Evolutionary conservation across 1,140 invertebrate genomes (phyloP).

Genomic region (Ridgeia piscesae): DNA sequence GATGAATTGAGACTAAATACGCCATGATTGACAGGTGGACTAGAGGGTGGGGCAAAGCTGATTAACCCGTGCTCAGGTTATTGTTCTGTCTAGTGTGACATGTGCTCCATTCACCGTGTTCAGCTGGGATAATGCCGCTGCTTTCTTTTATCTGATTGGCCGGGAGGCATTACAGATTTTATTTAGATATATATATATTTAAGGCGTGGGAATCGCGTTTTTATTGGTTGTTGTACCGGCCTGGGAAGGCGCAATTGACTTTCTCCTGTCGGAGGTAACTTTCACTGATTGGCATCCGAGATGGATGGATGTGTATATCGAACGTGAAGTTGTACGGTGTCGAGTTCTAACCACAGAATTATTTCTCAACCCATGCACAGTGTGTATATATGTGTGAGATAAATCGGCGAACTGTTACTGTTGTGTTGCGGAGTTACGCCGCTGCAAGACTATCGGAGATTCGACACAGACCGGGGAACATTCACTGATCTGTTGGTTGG

Average conservation of each 20-base stretch:
- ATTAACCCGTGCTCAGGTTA: neutral
- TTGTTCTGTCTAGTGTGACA: neutral
- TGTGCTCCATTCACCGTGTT: neutral
- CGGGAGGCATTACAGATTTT: neutral
- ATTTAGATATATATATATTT: neutral
- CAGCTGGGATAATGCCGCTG: neutral
- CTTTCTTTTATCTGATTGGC: constrained; percentile 5
- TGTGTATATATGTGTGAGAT: neutral
- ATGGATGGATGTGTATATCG: neutral
- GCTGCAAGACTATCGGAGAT: neutral
- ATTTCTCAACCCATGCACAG: no score
- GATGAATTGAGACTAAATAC: neutral
- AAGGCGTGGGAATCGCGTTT: neutral
- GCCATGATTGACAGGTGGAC: neutral
- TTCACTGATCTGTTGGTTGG: neutral
- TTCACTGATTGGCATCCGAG: neutral
- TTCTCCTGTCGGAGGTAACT: neutral
- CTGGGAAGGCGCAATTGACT: neutral
- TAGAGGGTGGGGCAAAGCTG: neutral
- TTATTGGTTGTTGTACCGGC: neutral
- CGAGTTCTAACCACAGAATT: neutral
- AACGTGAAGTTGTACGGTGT: neutral
- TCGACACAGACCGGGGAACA: neutral
- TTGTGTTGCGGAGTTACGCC: neutral
- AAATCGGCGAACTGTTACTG: neutral